Percentiles rank a stretch among this genome's conserved stretches.
Evolutionary conservation across 2,888 invertebrate species (phyloP).

Genomic region (Stenichneumon culpator): DNA sequence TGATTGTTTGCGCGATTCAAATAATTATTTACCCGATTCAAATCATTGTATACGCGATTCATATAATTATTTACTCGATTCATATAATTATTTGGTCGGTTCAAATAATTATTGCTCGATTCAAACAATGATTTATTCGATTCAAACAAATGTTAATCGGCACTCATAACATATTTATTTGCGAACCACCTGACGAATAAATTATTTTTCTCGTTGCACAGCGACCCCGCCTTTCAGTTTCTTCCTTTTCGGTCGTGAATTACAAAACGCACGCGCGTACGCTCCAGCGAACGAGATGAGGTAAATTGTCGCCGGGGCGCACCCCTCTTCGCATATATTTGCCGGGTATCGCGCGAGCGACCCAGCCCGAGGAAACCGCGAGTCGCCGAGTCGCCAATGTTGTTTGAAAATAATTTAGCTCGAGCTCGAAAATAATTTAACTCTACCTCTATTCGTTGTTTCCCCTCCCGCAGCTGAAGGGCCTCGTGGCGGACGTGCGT

Average conservation of each 20-base stretch:
- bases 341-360: slow-evolving; percentile 12
- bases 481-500: background rate
- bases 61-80: too few relatives aligned
- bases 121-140: background rate
- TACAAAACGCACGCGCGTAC: slow-evolving; percentile 12
- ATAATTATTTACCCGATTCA: too few relatives aligned
- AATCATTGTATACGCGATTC: too few relatives aligned
- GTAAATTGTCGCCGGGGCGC: slow-evolving; percentile 60
- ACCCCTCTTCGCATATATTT: slow-evolving; percentile 52
- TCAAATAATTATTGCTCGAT: background rate
- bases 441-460: slow-evolving; percentile 16
- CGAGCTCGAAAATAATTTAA: slow-evolving; percentile 44
- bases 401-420: slow-evolving; percentile 57
- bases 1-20: too few relatives aligned
- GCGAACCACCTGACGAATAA: too few relatives aligned
- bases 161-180: too few relatives aligned
- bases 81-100: too few relatives aligned
- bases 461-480: background rate
- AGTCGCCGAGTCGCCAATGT: slow-evolving; percentile 33
- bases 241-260: slow-evolving; percentile 54
- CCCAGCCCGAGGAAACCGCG: slow-evolving; percentile 36
- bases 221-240: background rate
- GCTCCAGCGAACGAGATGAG: slow-evolving; percentile 47
- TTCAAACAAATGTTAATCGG: background rate
- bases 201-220: too few relatives aligned